Conservation (phyloP, 2,888 invertebrate species). For the Hypomecis punctinalis region DNA sequence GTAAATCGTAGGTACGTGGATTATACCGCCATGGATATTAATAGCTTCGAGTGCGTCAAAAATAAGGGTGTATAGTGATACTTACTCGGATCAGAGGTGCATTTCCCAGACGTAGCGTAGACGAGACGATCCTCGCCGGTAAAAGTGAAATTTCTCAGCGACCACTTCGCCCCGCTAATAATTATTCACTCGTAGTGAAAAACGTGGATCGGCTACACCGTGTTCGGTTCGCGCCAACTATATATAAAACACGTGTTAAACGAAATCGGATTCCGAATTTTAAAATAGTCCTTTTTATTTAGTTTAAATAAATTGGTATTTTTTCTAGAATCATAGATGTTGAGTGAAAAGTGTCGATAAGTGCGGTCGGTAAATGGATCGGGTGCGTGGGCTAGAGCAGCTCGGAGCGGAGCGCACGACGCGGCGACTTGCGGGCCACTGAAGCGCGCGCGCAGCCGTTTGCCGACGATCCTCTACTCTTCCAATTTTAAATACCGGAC, state of each 20-base stretch:
- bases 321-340: slow-evolving; percentile 35
- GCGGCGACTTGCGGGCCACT: slow-evolving; percentile 80
- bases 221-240: slow-evolving; percentile 74
- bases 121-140: slow-evolving; percentile 68
- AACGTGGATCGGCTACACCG: slow-evolving; percentile 74
- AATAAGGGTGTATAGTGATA: slow-evolving; percentile 46
- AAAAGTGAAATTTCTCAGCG: slow-evolving; percentile 79
- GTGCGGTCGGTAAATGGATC: slow-evolving; percentile 68
- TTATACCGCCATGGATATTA: slow-evolving; percentile 25
- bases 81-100: slow-evolving; percentile 71
- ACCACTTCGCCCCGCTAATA: slow-evolving; percentile 63
- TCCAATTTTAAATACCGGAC: slow-evolving; percentile 77
- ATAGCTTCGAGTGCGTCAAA: slow-evolving; percentile 25
- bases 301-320: slow-evolving; percentile 57
- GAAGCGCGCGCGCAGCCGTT: slow-evolving; percentile 70
- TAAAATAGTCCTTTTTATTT: slow-evolving; percentile 58
- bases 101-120: slow-evolving; percentile 68
- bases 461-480: slow-evolving; percentile 64
- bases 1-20: background rate
- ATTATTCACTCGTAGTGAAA: slow-evolving; percentile 77
- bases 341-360: slow-evolving; percentile 47
- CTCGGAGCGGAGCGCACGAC: slow-evolving; percentile 73
- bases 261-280: slow-evolving; percentile 55
- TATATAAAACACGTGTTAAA: slow-evolving; percentile 76
- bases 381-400: slow-evolving; percentile 64